phyloP scores from a whole-genome alignment of 1,140 invertebrate species.

The Cotesia vestalis region DNA sequence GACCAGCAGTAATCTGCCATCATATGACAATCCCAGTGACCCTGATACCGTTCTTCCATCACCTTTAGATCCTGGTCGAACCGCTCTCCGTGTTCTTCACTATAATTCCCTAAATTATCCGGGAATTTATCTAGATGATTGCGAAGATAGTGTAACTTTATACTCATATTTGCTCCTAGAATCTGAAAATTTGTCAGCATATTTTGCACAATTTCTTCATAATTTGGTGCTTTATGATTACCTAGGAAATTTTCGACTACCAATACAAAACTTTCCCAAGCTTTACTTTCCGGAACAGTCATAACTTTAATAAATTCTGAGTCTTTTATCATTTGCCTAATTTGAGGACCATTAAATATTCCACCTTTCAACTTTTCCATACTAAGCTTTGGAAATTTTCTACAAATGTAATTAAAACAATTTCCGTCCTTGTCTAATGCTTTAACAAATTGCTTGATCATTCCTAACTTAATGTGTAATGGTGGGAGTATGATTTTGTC shows the following conservation, averaged over 20 bases:
- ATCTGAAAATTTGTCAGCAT: conserved; percentile 32
- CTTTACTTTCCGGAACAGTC: conserved; percentile 27
- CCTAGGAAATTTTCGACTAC: conserved; percentile 42
- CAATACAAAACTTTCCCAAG: conserved; percentile 28
- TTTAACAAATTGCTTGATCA: conserved; percentile 59
- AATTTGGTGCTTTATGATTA: conserved; percentile 34
- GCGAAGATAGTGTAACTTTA: conserved; percentile 52
- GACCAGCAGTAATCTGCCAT: conserved; percentile 47
- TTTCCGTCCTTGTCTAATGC: conserved; percentile 40
- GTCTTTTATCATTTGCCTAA: conserved; percentile 43
- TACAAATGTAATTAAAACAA: conserved; percentile 41
- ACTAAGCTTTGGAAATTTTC: conserved; percentile 38
- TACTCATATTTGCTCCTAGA: conserved; percentile 44
- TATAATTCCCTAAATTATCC: conserved; percentile 43
- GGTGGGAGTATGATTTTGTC: conserved; percentile 49
- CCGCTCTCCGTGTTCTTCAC: conserved; percentile 47
- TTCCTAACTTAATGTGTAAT: conserved; percentile 54
- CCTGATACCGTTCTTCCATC: conserved; percentile 24
- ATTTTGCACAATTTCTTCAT: conserved; percentile 10
- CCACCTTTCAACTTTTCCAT: conserved; percentile 45
- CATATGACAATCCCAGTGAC: conserved; percentile 38
- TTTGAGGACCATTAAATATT: conserved; percentile 47
- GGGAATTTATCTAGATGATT: conserved; percentile 37
- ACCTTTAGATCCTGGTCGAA: conserved; percentile 45
- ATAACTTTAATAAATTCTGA: conserved; percentile 29